phyloP scores from a whole-genome alignment of 1,140 invertebrate genomes.

The Ceratina japonica region DNA sequence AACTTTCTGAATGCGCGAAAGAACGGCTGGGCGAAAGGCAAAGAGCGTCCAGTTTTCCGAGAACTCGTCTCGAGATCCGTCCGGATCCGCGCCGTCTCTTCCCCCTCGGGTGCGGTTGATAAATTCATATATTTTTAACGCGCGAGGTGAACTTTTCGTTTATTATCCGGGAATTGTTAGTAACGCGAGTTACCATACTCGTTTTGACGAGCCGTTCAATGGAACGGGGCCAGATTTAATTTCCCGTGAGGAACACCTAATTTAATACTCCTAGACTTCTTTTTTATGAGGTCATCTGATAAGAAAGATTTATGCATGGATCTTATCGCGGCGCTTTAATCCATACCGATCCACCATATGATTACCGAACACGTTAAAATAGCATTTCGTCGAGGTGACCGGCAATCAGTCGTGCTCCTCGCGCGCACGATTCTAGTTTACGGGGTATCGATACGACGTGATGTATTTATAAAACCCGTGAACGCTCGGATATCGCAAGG shows the following conservation, averaged over 20 bases:
- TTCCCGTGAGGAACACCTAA: conserved; percentile 1
- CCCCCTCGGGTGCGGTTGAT: too few species aligned
- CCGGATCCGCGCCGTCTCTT: not conserved
- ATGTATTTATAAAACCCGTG: not conserved
- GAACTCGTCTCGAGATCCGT: too few species aligned
- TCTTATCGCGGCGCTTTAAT: not conserved
- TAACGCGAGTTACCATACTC: not conserved
- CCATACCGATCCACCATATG: not conserved
- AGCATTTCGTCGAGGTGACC: not conserved
- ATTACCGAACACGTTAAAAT: not conserved
- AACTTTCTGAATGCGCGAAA: too few species aligned
- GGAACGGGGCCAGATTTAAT: conserved; percentile 4
- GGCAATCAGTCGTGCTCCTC: not conserved
- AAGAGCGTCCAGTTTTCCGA: too few species aligned
- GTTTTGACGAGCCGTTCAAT: not conserved
- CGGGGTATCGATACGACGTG: not conserved
- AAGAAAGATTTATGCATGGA: conserved; percentile 17
- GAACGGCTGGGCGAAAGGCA: too few species aligned
- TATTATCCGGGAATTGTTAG: not conserved
- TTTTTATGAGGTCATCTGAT: conserved; percentile 20
- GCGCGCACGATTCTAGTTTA: not conserved
- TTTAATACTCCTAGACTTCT: conserved; percentile 9
- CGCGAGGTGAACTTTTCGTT: not conserved
- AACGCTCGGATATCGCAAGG: too few species aligned
- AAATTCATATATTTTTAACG: not conserved